Evolutionary conservation across 2,797 vertebrate genomes (phyloP), one percentile per base, ranked within the genome.

Genomic region (Micromesistius poutassou): DNA sequence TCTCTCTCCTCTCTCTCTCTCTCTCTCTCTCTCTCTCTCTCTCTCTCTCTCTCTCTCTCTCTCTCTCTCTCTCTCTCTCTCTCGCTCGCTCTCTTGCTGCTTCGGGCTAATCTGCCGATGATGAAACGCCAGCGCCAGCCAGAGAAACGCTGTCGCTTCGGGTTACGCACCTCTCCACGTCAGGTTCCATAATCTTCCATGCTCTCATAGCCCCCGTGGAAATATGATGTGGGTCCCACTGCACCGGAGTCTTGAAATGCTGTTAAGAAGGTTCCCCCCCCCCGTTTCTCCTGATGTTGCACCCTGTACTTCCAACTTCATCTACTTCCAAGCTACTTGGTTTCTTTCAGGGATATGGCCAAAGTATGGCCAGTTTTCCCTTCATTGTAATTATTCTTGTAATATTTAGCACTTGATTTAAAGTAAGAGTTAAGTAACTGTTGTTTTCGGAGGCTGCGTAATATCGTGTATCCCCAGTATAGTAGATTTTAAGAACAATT

Each of bases 101-200:
- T 30, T 13, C 28, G 30, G 25, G 55, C 55, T 62, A 62, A n/a
- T 62, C 55, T 62, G 55, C 55, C 7, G 55, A 62, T 62, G 55
- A 62, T 62, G 55, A 62, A 62, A 62, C 22, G 55, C 55, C 74
- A 74, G 16, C 82, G 46, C 71, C 3, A 66, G 73, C 76, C 80
- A 40, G 74, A 22, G 28, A 76, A 42, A 75, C n/a, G 30, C 81
- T 40, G 77, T 81, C 72, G 71, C 81, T 36, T 22, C 35, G 35
- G 71, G 76, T 5, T 73, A 42, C 76, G 35, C n/a, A 77, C 75
- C 77, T 22, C 22, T 62, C 55, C n/a, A n/a, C 82, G 80, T 76
- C 77, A 82, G 76, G 75, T 77, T 66, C 68, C 33, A 68, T 71
- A 79, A 73, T 2, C 46, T 50, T 19, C 46, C 46, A 50, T 50